phyloP scores from a whole-genome alignment of 2,888 invertebrate genomes.

The Mantis religiosa region DNA sequence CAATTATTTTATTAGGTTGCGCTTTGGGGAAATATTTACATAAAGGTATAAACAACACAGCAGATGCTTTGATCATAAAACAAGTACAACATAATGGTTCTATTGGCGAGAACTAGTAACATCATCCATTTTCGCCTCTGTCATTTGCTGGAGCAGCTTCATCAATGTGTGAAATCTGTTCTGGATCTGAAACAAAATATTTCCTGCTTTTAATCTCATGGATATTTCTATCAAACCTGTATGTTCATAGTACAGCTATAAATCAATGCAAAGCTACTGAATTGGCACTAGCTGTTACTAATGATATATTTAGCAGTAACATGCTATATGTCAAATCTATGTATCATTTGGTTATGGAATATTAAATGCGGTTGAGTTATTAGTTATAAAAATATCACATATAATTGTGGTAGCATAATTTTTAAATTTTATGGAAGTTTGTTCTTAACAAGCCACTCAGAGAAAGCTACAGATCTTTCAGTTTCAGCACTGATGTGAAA shows the following conservation, averaged over 20 bases:
- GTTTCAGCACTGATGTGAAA: no score
- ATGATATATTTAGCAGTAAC: no score
- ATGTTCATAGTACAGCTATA: neutral
- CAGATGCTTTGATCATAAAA: neutral
- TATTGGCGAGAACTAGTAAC: neutral
- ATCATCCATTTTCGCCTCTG: slow-evolving; percentile 32
- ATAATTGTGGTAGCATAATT: no score
- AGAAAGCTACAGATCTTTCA: no score
- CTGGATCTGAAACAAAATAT: slow-evolving; percentile 45
- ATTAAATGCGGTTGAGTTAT: no score
- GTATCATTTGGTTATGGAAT: no score
- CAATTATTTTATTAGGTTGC: neutral
- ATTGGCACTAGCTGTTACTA: no score
- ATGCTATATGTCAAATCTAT: no score
- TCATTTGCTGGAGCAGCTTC: slow-evolving; percentile 55
- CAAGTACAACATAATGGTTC: neutral
- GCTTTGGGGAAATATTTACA: neutral
- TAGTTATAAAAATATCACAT: no score
- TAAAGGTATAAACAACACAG: neutral
- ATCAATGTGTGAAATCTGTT: slow-evolving; percentile 53
- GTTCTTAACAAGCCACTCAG: no score
- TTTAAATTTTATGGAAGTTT: no score
- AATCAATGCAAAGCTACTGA: neutral
- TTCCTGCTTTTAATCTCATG: neutral
- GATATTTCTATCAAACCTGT: neutral